Conservation (phyloP, 2,888 invertebrate genomes). For the Myopa testacea region DNA sequence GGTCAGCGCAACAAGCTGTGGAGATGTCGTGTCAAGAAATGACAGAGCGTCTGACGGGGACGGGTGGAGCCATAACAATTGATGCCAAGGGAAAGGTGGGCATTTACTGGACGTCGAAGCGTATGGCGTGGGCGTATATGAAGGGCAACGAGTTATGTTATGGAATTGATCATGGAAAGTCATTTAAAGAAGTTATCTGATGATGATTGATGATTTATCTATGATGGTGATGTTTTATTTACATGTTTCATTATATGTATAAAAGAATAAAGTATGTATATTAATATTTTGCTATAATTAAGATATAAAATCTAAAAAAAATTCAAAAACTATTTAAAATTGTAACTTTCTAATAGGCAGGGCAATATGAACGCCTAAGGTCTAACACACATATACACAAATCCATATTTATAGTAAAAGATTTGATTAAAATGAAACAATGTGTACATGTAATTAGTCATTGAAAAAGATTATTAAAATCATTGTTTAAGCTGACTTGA, state of each 20-base stretch:
- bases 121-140: conserved; percentile 79
- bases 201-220: too few species aligned
- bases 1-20: conserved; percentile 74
- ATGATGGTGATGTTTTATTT: neutral
- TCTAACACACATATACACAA: too few species aligned
- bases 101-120: conserved; percentile 75
- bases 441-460: too few species aligned
- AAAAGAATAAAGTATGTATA: neutral
- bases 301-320: too few species aligned
- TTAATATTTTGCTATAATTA: neutral
- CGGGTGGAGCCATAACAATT: conserved; percentile 80
- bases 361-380: too few species aligned
- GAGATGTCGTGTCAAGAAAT: conserved; percentile 74
- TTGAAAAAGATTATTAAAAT: too few species aligned
- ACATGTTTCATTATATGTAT: neutral
- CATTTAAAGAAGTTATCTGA: conserved; percentile 46
- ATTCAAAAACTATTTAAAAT: too few species aligned
- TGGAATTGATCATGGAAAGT: conserved; percentile 73
- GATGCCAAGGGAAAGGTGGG: conserved; percentile 76
- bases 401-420: too few species aligned
- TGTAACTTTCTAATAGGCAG: too few species aligned
- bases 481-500: too few species aligned
- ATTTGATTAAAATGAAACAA: too few species aligned
- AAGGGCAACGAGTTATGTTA: conserved; percentile 69
- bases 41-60: conserved; percentile 76